Percentiles rank a stretch among this genome's conserved stretches.
phyloP scores from a whole-genome alignment of 2,888 invertebrate genomes.

The Tetragonula carbonaria region DNA sequence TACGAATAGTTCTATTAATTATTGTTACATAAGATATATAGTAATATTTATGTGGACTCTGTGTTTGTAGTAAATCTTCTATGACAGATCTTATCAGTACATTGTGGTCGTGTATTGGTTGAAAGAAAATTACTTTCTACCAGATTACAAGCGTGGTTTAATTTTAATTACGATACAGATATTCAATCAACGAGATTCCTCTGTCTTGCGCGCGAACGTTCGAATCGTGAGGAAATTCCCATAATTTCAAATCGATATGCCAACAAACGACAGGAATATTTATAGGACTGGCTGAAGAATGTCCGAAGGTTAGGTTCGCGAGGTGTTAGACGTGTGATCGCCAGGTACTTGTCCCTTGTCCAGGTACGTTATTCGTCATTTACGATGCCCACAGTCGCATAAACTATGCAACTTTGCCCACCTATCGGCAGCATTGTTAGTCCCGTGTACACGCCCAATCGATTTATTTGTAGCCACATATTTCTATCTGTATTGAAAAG shows the following conservation, averaged over 20 bases:
- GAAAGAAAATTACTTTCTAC: too few relatives aligned
- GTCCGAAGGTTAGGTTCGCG: neutral
- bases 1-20: too few relatives aligned
- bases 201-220: too few relatives aligned
- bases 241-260: neutral
- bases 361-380: slow-evolving; percentile 6
- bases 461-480: slow-evolving; percentile 8
- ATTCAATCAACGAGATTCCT: neutral
- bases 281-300: neutral
- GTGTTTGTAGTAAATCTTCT: neutral
- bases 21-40: too few relatives aligned
- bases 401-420: slow-evolving; percentile 10
- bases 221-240: neutral
- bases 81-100: neutral
- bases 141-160: neutral
- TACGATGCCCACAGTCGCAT: neutral
- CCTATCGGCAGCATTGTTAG: slow-evolving; percentile 13
- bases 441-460: neutral
- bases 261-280: slow-evolving; percentile 13
- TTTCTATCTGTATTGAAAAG: neutral
- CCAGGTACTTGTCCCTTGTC: slow-evolving; percentile 1
- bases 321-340: slow-evolving; percentile 3
- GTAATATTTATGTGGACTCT: neutral
- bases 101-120: too few relatives aligned
- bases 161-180: neutral